These are phyloP conservation scores for Tolypeutes matacus DNA, from an alignment of 2,797 vertebrate species.

Conservation along the genomic window DNA sequence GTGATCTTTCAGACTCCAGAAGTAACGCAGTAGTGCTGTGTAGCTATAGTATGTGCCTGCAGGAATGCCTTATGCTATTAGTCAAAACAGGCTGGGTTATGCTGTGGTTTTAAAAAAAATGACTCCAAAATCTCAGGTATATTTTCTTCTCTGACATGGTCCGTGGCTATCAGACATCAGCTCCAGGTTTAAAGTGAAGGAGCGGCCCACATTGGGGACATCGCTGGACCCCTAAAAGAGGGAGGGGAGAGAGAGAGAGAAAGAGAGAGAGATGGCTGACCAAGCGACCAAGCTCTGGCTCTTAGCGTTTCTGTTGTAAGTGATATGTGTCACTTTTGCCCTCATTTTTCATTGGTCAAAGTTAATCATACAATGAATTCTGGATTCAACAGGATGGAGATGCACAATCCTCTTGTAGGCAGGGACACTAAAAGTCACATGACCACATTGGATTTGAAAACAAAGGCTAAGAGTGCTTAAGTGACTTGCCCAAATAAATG, in stretches of 20 bases:
- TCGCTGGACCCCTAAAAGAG: neutral
- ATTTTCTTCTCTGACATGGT: neutral
- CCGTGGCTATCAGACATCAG: neutral
- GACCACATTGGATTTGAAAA: neutral
- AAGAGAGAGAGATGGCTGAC: neutral
- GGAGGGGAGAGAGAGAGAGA: neutral
- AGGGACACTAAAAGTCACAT: neutral
- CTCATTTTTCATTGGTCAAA: neutral
- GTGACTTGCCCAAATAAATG: neutral
- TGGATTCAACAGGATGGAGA: neutral
- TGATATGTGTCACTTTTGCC: neutral
- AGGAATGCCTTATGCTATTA: accelerated
- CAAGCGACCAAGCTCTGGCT: neutral
- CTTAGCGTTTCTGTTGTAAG: neutral
- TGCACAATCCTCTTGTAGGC: accelerated
- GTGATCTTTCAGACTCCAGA: neutral
- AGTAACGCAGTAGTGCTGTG: accelerated
- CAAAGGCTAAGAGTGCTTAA: neutral
- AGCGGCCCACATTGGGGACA: neutral
- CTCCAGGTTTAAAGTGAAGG: neutral
- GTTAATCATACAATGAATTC: neutral
- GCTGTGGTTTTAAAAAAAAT: neutral
- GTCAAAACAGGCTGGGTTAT: neutral
- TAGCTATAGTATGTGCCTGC: neutral
- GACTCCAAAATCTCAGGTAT: neutral